Percentiles rank a stretch among this genome's conserved stretches.
Evolutionary conservation across 2,888 invertebrate species (phyloP).

Genomic region (Hypercompe scribonia): DNA sequence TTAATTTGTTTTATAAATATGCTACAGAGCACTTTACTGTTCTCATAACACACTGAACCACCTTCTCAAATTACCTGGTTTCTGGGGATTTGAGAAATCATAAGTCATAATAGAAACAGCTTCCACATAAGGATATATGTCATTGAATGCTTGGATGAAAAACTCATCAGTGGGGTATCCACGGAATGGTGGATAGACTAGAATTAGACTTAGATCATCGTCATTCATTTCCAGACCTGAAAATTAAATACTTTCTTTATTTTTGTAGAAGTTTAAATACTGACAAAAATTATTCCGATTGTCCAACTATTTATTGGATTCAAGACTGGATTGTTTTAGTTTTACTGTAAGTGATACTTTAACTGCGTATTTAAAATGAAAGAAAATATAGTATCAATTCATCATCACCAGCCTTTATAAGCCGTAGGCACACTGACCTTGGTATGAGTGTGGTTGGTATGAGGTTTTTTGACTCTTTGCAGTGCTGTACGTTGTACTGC

Average conservation of each 20-base stretch:
- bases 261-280: neutral
- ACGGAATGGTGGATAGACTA: constrained; percentile 93
- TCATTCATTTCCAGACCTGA: constrained; percentile 86
- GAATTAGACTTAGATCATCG: constrained; percentile 87
- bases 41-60: neutral
- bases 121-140: constrained; percentile 91
- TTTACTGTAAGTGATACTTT: neutral
- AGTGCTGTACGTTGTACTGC: no score
- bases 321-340: neutral
- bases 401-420: neutral
- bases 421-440: no score
- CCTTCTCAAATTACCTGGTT: constrained; percentile 87
- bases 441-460: no score
- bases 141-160: constrained; percentile 91
- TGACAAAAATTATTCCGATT: neutral
- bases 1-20: neutral
- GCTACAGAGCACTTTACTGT: neutral
- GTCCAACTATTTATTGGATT: neutral
- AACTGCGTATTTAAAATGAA: neutral
- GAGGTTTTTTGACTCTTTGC: no score
- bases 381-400: neutral
- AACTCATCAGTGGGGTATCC: constrained; percentile 90
- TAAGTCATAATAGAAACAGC: constrained; percentile 99
- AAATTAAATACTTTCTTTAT: constrained; percentile 40
- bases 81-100: constrained; percentile 94